Conservation (phyloP, 2,113 vertebrate species). For the Eulemur macaco region DNA sequence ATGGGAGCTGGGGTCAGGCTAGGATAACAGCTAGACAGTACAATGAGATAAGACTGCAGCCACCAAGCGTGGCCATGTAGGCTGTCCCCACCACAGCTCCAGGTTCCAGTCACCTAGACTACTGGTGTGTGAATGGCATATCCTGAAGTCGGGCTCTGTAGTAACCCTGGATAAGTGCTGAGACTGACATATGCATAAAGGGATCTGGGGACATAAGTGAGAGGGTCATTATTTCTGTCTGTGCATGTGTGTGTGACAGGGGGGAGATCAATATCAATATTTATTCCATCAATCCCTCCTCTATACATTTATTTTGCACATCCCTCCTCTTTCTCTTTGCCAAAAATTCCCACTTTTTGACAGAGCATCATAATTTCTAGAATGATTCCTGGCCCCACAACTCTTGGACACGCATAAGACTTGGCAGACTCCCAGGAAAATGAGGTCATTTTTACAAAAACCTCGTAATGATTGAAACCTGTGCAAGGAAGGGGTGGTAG, state of each 20-base stretch:
- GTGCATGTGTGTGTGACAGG: neutral
- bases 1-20: neutral
- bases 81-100: neutral
- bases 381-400: neutral
- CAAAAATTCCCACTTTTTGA: neutral
- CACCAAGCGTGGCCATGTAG: too few species aligned
- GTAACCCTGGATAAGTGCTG: neutral
- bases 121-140: too few species aligned
- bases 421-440: slow-evolving; percentile 43
- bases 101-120: neutral
- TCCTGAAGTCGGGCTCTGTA: rapidly evolving
- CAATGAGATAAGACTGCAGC: neutral
- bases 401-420: neutral
- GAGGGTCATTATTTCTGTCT: neutral
- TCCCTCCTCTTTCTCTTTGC: neutral
- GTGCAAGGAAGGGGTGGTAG: neutral
- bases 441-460: slow-evolving; percentile 51
- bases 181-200: neutral
- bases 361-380: neutral
- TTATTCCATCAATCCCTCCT: neutral
- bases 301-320: neutral
- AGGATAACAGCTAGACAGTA: neutral
- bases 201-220: neutral
- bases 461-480: neutral
- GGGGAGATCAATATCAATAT: neutral